phyloP scores from a whole-genome alignment of 2,113 vertebrate species.

The Calyptommatus sinebrachiatus region DNA sequence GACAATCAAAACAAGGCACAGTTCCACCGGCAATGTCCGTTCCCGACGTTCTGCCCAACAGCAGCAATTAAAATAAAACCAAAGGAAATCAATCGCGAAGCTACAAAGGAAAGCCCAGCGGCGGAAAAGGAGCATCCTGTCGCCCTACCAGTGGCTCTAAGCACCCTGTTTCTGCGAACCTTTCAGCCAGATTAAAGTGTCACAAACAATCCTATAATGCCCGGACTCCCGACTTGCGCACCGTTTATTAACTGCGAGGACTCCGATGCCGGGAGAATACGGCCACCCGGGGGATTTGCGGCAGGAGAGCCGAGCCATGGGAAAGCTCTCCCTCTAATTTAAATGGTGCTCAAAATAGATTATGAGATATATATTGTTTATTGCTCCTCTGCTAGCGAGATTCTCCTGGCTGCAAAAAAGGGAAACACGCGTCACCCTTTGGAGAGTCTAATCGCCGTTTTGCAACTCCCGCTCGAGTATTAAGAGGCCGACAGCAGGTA shows the following conservation, averaged over 20 bases:
- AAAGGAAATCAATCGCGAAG: background rate
- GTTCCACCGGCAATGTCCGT: background rate
- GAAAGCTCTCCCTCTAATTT: background rate
- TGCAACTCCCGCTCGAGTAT: background rate
- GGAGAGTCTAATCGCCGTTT: slow-evolving; percentile 1
- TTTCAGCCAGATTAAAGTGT: slow-evolving; percentile 16
- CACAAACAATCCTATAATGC: slow-evolving; percentile 23
- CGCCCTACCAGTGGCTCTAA: too few relatives aligned
- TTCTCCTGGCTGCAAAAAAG: background rate
- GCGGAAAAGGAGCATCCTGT: background rate
- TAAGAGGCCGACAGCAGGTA: slow-evolving; percentile 12
- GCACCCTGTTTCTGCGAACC: background rate
- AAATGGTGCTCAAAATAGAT: background rate
- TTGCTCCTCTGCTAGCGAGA: background rate
- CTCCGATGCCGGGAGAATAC: too few relatives aligned
- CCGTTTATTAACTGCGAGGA: background rate
- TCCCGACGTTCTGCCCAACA: background rate
- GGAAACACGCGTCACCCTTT: background rate
- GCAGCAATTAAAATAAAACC: background rate
- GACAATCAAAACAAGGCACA: background rate
- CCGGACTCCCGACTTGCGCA: background rate
- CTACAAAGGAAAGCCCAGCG: background rate
- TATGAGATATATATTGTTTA: background rate
- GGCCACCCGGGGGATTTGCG: background rate
- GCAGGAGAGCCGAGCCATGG: background rate